A percentile compares a stretch with the other conserved stretches of the same genome.
These are phyloP conservation scores for Atrina japonica DNA, from an alignment of 2,888 invertebrate species.

Conservation along the genomic window DNA sequence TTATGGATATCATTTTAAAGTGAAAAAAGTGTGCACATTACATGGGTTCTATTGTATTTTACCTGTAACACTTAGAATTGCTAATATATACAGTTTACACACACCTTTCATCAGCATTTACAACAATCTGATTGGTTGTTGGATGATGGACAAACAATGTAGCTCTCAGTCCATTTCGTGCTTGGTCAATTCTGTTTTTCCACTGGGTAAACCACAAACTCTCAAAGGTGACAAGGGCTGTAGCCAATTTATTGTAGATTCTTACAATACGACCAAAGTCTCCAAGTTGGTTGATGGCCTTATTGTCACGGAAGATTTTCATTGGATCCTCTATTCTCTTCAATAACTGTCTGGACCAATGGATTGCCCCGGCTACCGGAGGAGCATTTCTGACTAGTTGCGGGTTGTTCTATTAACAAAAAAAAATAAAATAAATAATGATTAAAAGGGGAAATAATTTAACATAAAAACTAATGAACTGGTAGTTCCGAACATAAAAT, in stretches of 20 bases:
- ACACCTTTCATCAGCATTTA: slow-evolving; percentile 79
- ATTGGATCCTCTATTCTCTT: slow-evolving; percentile 80
- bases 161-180: slow-evolving; percentile 75
- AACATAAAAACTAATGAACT: too few relatives aligned
- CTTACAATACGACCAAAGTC: slow-evolving; percentile 77
- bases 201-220: slow-evolving; percentile 79
- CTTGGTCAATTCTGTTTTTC: slow-evolving; percentile 77
- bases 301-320: slow-evolving; percentile 78
- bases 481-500: too few relatives aligned
- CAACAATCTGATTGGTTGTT: slow-evolving; percentile 72
- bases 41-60: too few relatives aligned
- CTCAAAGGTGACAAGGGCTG: slow-evolving; percentile 79
- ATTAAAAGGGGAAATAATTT: not conserved
- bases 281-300: slow-evolving; percentile 75
- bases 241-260: slow-evolving; percentile 76
- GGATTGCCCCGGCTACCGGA: slow-evolving; percentile 80
- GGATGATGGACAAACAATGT: slow-evolving; percentile 78
- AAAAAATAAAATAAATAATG: too few relatives aligned
- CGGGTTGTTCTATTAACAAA: slow-evolving; percentile 69
- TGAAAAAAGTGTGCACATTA: too few relatives aligned
- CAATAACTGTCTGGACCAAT: slow-evolving; percentile 79
- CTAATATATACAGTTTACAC: too few relatives aligned
- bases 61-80: too few relatives aligned
- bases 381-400: slow-evolving; percentile 78
- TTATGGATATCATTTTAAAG: too few relatives aligned